Conservation (phyloP, 2,888 invertebrate genomes). For the Folsomia manolachei region DNA sequence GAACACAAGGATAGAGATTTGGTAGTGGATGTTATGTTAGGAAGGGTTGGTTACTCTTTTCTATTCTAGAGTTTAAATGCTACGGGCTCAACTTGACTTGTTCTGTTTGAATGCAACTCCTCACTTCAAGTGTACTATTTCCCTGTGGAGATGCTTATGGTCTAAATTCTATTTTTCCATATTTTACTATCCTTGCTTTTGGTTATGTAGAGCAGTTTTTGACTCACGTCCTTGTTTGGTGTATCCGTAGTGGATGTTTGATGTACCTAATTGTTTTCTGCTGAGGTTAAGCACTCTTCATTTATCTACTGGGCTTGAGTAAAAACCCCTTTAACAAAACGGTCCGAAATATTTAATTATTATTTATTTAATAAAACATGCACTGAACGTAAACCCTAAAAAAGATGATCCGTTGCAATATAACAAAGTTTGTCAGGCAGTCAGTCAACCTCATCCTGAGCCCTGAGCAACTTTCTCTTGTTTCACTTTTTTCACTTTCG, state of each 20-base stretch:
- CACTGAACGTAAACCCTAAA: too few species aligned
- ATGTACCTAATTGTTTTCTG: too few species aligned
- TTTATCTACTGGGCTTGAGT: too few species aligned
- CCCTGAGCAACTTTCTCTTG: neutral
- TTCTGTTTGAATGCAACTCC: neutral
- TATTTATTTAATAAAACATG: too few species aligned
- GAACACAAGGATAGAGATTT: slow-evolving; percentile 1
- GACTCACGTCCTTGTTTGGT: neutral
- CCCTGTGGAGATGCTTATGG: neutral
- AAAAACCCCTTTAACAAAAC: too few species aligned
- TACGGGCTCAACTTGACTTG: neutral
- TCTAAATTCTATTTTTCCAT: neutral
- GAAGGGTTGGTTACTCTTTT: too few species aligned
- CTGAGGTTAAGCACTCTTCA: slow-evolving; percentile 4
- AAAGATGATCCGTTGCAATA: too few species aligned
- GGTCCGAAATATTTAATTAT: too few species aligned
- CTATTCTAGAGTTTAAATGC: too few species aligned
- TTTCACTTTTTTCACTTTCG: neutral
- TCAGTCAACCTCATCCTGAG: too few species aligned
- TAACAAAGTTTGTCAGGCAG: too few species aligned
- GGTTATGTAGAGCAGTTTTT: neutral
- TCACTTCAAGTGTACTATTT: neutral
- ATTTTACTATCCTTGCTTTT: neutral
- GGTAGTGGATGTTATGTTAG: neutral
- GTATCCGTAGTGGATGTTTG: too few species aligned